These are phyloP conservation scores for Cataglyphis livida DNA, from an alignment of 2,888 invertebrate species.

Conservation along the genomic window DNA sequence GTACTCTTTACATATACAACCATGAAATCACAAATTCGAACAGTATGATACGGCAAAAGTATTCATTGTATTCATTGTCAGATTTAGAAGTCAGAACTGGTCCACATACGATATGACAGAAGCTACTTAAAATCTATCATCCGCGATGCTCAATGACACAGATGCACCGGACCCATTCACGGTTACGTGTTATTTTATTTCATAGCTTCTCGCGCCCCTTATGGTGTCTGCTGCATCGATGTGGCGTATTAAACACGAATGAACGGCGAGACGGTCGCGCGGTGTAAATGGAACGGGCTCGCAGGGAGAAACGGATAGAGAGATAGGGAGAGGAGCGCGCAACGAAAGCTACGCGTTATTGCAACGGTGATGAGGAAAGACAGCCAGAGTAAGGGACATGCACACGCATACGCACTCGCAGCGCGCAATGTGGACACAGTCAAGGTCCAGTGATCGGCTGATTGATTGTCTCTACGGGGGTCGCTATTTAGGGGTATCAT, in stretches of 20 bases:
- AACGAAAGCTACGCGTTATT: slow-evolving; percentile 64
- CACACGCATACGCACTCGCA: slow-evolving; percentile 67
- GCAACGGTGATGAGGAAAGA: slow-evolving; percentile 49
- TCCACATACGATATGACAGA: not conserved
- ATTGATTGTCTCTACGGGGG: slow-evolving; percentile 84
- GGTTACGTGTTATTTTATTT: slow-evolving; percentile 78
- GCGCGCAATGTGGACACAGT: slow-evolving; percentile 85
- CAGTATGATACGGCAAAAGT: not conserved
- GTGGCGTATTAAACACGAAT: slow-evolving; percentile 74
- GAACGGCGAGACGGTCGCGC: slow-evolving; percentile 61
- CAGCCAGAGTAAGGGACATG: slow-evolving; percentile 27
- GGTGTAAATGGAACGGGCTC: slow-evolving; percentile 47
- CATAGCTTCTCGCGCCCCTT: slow-evolving; percentile 78
- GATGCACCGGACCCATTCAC: slow-evolving; percentile 77
- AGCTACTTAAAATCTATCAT: slow-evolving; percentile 42
- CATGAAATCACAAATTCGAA: not conserved
- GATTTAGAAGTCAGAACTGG: not conserved
- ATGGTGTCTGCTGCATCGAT: slow-evolving; percentile 72
- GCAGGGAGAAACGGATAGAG: slow-evolving; percentile 40
- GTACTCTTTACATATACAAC: not conserved
- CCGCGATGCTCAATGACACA: slow-evolving; percentile 68
- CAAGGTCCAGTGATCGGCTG: slow-evolving; percentile 84
- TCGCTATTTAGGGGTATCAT: slow-evolving; percentile 84
- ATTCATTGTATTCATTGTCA: not conserved
- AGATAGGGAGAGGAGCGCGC: slow-evolving; percentile 41